Conservation (phyloP, 2,797 vertebrate genomes). For the Discoglossus pictus region DNA sequence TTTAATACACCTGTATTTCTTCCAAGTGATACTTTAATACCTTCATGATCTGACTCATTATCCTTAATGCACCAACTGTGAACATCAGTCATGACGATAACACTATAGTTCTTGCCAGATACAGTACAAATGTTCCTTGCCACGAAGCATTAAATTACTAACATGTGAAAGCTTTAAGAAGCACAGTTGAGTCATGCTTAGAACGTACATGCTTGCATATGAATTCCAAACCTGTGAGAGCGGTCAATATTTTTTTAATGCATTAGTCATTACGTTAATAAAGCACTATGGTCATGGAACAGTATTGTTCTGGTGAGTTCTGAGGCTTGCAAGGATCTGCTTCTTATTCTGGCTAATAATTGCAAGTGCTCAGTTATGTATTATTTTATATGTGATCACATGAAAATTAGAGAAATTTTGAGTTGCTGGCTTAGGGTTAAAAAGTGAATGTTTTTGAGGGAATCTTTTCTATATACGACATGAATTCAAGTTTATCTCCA, state of each 20-base stretch:
- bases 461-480: no score
- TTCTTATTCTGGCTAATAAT: no score
- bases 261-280: slow-evolving; percentile 11
- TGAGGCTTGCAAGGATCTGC: no score
- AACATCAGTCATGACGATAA: slow-evolving; percentile 11
- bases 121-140: slow-evolving; percentile 4
- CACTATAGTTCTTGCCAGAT: slow-evolving; percentile 7
- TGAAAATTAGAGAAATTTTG: no score
- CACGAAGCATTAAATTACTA: not conserved
- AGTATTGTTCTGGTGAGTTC: no score
- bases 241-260: not conserved
- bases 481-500: no score
- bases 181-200: slow-evolving; percentile 3
- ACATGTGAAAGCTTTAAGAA: slow-evolving; percentile 7
- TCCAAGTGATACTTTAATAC: not conserved
- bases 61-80: slow-evolving; percentile 2
- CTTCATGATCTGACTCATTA: not conserved
- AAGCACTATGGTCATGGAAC: not conserved
- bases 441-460: no score
- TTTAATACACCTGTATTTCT: not conserved
- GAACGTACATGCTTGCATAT: not conserved
- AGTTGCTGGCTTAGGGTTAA: no score
- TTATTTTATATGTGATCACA: no score
- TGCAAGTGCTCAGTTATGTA: no score
- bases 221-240: not conserved